Percentiles rank a stretch among this genome's conserved stretches.
phyloP scores from a whole-genome alignment of 2,888 invertebrate genomes.

The Tholera decimalis region DNA sequence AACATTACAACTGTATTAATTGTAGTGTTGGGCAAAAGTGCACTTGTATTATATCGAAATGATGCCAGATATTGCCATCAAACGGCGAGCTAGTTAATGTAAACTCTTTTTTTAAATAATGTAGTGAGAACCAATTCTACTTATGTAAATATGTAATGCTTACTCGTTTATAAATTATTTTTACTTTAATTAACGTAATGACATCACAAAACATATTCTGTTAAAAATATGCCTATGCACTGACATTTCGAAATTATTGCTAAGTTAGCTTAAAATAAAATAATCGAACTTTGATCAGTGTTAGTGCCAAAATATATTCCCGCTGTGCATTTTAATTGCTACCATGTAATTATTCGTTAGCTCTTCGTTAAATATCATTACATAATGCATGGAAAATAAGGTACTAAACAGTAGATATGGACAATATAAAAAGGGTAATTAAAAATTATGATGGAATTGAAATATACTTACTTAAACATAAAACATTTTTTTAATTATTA shows the following conservation, averaged over 20 bases:
- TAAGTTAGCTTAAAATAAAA: constrained; percentile 16
- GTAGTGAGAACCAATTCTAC: background rate
- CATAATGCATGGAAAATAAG: background rate
- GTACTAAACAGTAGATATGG: constrained; percentile 4
- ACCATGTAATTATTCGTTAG: constrained; percentile 3
- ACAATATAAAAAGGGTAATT: constrained; percentile 30
- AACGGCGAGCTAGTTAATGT: background rate
- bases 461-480: background rate
- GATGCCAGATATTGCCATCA: too few relatives aligned
- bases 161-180: background rate
- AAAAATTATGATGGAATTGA: too few relatives aligned
- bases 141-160: background rate
- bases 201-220: constrained; percentile 24
- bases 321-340: constrained; percentile 24
- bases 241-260: constrained; percentile 9
- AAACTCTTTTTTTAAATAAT: background rate
- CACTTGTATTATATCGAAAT: too few relatives aligned
- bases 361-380: constrained; percentile 1
- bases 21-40: background rate
- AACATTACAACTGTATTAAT: background rate
- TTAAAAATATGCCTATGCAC: constrained; percentile 17
- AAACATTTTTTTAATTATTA: constrained; percentile 4
- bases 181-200: constrained; percentile 3
- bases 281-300: constrained; percentile 49
- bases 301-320: constrained; percentile 32